Base-by-base conservation (phyloP, 2,113 vertebrate genomes). In the Apaloderma vittatum region DNA sequence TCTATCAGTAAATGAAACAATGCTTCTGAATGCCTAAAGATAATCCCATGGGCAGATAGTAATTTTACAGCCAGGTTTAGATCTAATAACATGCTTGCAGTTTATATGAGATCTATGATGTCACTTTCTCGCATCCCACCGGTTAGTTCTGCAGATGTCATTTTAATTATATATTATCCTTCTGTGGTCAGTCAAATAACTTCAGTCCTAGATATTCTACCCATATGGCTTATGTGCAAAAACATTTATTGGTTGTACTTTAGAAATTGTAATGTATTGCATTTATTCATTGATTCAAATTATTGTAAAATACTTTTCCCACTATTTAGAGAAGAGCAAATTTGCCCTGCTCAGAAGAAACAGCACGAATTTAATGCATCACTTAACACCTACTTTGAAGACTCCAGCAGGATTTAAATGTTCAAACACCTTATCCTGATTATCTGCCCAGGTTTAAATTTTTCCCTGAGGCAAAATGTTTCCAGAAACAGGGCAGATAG, bases 51-150 rank as follows among this genome's bases (percentile, higher is more conserved):
- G 83, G 88, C 92, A 96, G 94, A 97, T 81, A 92, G 93, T 91
- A 93, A 94, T 96, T 97, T 97, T 94, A 91, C 80, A 92, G 88
- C 90, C 83, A 93, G 94, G 93, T 96, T 97, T 97, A 91, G 95
- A 94, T 95, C 86, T 97, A 96, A 96, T 97, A 92, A 96, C 59
- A 94, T 1, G 15, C 90, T 96, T 97, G 79, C 88, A 92, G 59
- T 10, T 92, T 85, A 70, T 77, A 76, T 87, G 88, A 96, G 93
- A 92, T 89, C 70, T 52, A 73, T 95, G 92, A 97, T 91, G 94
- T 95, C 88, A 94, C 83, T 82, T 95, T 96, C 20, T 93, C 88
- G 78, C 80, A 61, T 84, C 40, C 62, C 7, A 1, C 78, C 0
- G 1, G 86, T 72, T 94, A 85, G 37, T 61, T 72, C 74, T 88